Conservation (phyloP, 2,113 vertebrate species). For the Ivindomyrus marchei region DNA sequence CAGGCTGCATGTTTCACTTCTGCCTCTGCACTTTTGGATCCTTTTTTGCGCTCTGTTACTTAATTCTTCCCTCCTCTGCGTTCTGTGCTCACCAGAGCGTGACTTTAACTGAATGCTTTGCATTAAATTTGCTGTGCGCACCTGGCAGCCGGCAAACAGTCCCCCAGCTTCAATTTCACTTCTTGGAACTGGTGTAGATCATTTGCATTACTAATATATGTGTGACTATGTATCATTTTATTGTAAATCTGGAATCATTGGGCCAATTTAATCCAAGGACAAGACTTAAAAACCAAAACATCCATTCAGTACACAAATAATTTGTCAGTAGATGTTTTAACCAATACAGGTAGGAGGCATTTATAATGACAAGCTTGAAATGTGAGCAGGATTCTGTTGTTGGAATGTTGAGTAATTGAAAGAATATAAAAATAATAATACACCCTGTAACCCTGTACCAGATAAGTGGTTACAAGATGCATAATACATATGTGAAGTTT, state of each 20-base stretch:
- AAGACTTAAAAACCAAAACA: background rate
- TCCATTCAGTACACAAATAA: background rate
- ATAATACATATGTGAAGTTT: background rate
- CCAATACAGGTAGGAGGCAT: background rate
- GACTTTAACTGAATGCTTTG: constrained; percentile 12
- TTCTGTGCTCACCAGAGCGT: constrained; percentile 37
- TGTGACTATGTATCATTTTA: background rate
- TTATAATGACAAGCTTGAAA: background rate
- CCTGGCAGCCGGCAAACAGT: constrained; percentile 23
- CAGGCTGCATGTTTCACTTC: constrained; percentile 48
- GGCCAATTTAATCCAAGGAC: background rate
- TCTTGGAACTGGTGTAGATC: background rate
- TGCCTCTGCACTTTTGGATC: constrained; percentile 30
- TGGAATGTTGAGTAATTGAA: background rate
- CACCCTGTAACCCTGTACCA: background rate
- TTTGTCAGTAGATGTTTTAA: background rate
- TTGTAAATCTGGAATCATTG: background rate
- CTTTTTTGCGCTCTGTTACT: constrained; percentile 35
- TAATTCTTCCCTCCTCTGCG: constrained; percentile 39
- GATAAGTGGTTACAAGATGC: background rate
- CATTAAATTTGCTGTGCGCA: constrained; percentile 33
- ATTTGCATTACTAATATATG: background rate
- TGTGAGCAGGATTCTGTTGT: background rate
- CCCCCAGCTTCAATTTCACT: constrained; percentile 2
- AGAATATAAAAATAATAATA: background rate